Evolutionary conservation across 1,140 invertebrate genomes (phyloP).

Genomic region (Papilio dardanus): DNA sequence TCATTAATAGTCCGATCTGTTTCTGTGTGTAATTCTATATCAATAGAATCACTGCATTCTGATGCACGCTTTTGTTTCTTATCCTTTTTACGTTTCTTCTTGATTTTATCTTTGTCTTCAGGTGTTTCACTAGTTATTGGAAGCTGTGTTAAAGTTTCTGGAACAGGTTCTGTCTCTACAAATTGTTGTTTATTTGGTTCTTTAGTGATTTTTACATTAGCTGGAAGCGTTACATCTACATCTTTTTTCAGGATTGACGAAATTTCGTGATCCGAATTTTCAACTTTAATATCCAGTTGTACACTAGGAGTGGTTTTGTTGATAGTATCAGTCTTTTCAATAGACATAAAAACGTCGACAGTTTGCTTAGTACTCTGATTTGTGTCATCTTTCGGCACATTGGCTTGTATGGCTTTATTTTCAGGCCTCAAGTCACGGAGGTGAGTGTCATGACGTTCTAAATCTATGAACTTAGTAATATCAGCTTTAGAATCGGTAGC

Average conservation of each 20-base stretch:
- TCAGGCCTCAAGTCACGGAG: constrained; percentile 42
- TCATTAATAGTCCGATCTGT: constrained; percentile 62
- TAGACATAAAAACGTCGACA: constrained; percentile 65
- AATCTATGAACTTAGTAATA: constrained; percentile 56
- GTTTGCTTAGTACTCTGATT: constrained; percentile 46
- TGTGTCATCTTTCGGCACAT: constrained; percentile 36
- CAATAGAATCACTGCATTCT: constrained; percentile 50
- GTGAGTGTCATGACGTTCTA: constrained; percentile 58
- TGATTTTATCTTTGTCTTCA: constrained; percentile 49
- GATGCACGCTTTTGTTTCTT: constrained; percentile 58
- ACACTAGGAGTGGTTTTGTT: constrained; percentile 58
- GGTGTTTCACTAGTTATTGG: constrained; percentile 41
- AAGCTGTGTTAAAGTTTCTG: constrained; percentile 14
- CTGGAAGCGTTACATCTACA: constrained; percentile 59
- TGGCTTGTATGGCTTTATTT: constrained; percentile 35
- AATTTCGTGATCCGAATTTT: constrained; percentile 50
- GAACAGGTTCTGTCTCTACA: constrained; percentile 39
- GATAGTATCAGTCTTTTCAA: constrained; percentile 56
- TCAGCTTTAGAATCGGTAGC: constrained; percentile 47
- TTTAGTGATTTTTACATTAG: constrained; percentile 57
- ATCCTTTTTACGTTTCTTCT: constrained; percentile 57
- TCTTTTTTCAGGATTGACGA: constrained; percentile 66
- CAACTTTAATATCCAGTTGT: constrained; percentile 62
- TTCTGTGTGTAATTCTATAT: constrained; percentile 52
- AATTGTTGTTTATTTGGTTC: constrained; percentile 43